phyloP scores from a whole-genome alignment of 2,888 invertebrate genomes.

The Cordilura impudica region DNA sequence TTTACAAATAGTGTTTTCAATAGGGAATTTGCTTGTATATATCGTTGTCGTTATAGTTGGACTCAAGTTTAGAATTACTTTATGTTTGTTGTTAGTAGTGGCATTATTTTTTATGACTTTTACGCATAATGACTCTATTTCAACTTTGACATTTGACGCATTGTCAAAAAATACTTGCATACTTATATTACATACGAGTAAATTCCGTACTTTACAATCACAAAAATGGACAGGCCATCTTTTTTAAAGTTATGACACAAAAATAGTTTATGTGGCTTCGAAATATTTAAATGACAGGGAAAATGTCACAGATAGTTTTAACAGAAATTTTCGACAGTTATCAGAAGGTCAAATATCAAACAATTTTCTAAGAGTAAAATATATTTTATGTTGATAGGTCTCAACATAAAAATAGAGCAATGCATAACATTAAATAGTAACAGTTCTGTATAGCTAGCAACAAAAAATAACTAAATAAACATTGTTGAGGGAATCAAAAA shows the following conservation, averaged over 20 bases:
- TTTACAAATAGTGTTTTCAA: slow-evolving; percentile 19
- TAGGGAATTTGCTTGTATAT: slow-evolving; percentile 27
- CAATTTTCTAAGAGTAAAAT: no score
- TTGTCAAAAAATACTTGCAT: slow-evolving; percentile 30
- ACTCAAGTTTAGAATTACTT: slow-evolving; percentile 30
- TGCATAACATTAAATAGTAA: no score
- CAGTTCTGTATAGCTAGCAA: no score
- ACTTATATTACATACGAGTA: neutral
- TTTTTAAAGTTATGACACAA: slow-evolving; percentile 2
- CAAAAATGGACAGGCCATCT: slow-evolving; percentile 2
- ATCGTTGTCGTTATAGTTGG: slow-evolving; percentile 5
- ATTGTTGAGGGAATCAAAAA: no score
- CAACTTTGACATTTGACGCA: slow-evolving; percentile 54
- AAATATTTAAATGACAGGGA: slow-evolving; percentile 6
- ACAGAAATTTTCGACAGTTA: slow-evolving; percentile 28
- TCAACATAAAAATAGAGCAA: no score
- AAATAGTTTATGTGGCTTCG: slow-evolving; percentile 31
- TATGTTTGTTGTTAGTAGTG: slow-evolving; percentile 17
- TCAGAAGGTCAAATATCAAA: neutral
- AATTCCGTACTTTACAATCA: neutral
- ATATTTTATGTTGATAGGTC: no score
- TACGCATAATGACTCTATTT: slow-evolving; percentile 50
- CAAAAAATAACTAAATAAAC: no score
- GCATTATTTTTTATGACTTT: slow-evolving; percentile 51
- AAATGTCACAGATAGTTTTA: slow-evolving; percentile 36